phyloP scores from a whole-genome alignment of 2,113 vertebrate genomes.

The human region DNA sequence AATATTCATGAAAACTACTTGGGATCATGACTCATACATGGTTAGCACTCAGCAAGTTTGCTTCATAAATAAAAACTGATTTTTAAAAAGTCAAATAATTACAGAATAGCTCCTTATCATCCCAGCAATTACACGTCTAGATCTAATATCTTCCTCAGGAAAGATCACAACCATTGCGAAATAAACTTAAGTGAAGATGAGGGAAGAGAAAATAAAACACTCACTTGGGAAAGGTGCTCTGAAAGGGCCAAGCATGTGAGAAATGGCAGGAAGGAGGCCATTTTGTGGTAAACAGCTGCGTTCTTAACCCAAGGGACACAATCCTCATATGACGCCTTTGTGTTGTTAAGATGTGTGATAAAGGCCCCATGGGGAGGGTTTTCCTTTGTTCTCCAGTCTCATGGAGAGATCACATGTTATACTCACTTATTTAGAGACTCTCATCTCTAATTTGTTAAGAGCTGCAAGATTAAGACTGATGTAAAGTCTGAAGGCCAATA shows the following conservation, averaged over 20 bases:
- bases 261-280: neutral
- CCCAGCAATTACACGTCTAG: neutral
- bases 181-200: neutral
- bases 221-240: neutral
- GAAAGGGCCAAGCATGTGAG: neutral
- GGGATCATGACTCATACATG: neutral
- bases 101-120: neutral
- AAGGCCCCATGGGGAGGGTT: neutral
- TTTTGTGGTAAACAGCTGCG: conserved; percentile 50
- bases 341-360: neutral
- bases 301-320: conserved; percentile 15
- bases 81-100: neutral
- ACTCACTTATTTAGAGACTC: neutral
- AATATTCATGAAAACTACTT: neutral
- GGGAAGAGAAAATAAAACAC: neutral
- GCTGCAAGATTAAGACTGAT: neutral
- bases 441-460: neutral
- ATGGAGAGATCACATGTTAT: neutral
- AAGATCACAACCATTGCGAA: neutral
- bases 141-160: neutral
- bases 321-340: neutral
- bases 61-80: neutral
- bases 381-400: conserved; percentile 4
- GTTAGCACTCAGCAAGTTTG: neutral
- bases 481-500: neutral